These are phyloP conservation scores for Eumaeus atala DNA, from an alignment of 1,140 invertebrate genomes.

Conservation along the genomic window DNA sequence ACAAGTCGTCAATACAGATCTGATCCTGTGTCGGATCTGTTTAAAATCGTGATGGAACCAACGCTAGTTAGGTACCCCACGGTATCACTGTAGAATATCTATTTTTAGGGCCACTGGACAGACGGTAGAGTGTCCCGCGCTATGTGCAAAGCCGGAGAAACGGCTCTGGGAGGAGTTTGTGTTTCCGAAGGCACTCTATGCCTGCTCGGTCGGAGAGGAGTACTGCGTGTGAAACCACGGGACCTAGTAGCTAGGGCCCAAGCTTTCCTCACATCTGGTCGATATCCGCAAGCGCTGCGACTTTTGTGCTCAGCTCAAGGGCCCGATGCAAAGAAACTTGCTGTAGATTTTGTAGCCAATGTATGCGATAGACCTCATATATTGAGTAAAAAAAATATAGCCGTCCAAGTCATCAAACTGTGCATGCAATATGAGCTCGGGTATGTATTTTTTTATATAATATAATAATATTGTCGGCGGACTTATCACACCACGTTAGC, in stretches of 20 bases:
- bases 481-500: too few relatives aligned
- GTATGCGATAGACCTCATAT: slow-evolving; percentile 50
- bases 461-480: too few relatives aligned
- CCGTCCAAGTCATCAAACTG: slow-evolving; percentile 45
- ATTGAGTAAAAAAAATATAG: slow-evolving; percentile 47
- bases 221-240: slow-evolving; percentile 86
- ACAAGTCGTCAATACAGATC: too few relatives aligned
- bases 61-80: too few relatives aligned
- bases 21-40: too few relatives aligned
- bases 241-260: slow-evolving; percentile 70
- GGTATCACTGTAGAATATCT: background rate
- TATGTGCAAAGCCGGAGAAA: slow-evolving; percentile 71
- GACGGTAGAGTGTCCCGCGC: slow-evolving; percentile 79
- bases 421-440: slow-evolving; percentile 52
- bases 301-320: slow-evolving; percentile 43
- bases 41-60: background rate
- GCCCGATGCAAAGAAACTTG: slow-evolving; percentile 34
- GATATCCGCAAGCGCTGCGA: slow-evolving; percentile 76
- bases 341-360: slow-evolving; percentile 37
- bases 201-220: slow-evolving; percentile 88
- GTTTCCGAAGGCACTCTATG: slow-evolving; percentile 88
- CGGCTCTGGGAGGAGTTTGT: slow-evolving; percentile 84
- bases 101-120: slow-evolving; percentile 82
- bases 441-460: slow-evolving; percentile 27
- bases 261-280: slow-evolving; percentile 68